These are phyloP conservation scores for Oppia nitens DNA, from an alignment of 1,140 invertebrate genomes.

Conservation along the genomic window DNA sequence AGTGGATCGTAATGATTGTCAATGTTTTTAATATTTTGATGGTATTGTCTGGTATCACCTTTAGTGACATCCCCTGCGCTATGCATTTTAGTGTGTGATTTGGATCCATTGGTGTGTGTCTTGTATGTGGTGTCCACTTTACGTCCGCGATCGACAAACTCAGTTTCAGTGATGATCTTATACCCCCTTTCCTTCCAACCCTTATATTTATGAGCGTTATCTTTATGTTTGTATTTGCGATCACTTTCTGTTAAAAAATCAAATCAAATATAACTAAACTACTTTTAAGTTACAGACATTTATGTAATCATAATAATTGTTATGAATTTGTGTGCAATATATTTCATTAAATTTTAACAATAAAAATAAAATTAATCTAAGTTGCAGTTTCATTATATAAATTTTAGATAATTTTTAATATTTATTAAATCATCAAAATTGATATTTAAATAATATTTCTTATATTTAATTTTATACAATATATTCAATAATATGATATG, in stretches of 20 bases:
- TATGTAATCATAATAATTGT: too few relatives aligned
- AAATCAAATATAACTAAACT: too few relatives aligned
- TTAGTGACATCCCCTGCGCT: not conserved
- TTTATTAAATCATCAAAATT: too few relatives aligned
- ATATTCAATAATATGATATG: too few relatives aligned
- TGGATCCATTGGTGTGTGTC: not conserved
- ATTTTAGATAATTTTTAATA: not conserved
- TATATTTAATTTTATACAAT: too few relatives aligned
- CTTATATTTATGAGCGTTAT: constrained; percentile 15
- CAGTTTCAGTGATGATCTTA: constrained; percentile 21
- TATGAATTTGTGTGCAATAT: too few relatives aligned
- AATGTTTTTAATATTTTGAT: not conserved
- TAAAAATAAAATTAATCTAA: too few relatives aligned
- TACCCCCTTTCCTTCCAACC: constrained; percentile 21
- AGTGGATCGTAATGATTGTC: not conserved
- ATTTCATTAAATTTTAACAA: too few relatives aligned
- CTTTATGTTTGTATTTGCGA: not conserved
- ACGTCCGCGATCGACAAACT: constrained; percentile 12
- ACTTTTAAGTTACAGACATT: too few relatives aligned
- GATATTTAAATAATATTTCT: too few relatives aligned
- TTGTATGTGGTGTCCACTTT: not conserved
- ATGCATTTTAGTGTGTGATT: not conserved
- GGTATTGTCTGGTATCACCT: not conserved
- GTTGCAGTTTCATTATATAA: not conserved
- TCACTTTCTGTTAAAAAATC: not conserved